Base-by-base conservation (phyloP, 2,888 invertebrate species). In the Leuctra nigra region DNA sequence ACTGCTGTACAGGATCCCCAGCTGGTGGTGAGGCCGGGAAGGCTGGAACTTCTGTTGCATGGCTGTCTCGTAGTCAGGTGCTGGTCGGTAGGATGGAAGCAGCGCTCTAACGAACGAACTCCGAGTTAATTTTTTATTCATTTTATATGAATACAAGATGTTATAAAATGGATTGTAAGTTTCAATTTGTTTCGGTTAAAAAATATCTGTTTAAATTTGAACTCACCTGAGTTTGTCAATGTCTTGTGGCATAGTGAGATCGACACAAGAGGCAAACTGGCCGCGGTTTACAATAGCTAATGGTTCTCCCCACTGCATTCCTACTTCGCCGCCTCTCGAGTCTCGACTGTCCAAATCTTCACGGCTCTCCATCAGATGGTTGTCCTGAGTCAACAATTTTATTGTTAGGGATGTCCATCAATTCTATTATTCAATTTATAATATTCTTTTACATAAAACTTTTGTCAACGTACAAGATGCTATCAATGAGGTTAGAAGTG, bases 41-140 rank as follows among this genome's bases (percentile, higher is more conserved):
- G 76, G 80, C 48, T 82, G 77, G 71, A 88, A 87, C 69, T 91
- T 91, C 66, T 90, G 86, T 69, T 90, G 89, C 59, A 96, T 80
- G 13, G 95, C 94, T 0, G 92, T 91, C 69, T 95, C 94, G 72
- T 97, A 97, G 73, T 95, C 95, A 0, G 97, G 96, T 1, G 94
- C 92, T 0, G 90, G 90, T 2, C 95, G 80, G 70, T 91, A 91
- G 0, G 86, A 84, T 0, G 91, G 91, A n/a, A 91, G 71, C 61
- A 91, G 77, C 14, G 87, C 85, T 66, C 89, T 67, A 54, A n/a
- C n/a, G n/a, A n/a, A n/a, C 11, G 38, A 16, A 38, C 4, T 38
- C 9, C n/a, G 38, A 38, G n/a, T 7, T 38, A 7, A 29, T 29
- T 29, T 29, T 29, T 38, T 38, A 38, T n/a, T 38, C 38, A 33